Conservation (phyloP, 2,113 vertebrate species). For the Craseonycteris thonglongyai region DNA sequence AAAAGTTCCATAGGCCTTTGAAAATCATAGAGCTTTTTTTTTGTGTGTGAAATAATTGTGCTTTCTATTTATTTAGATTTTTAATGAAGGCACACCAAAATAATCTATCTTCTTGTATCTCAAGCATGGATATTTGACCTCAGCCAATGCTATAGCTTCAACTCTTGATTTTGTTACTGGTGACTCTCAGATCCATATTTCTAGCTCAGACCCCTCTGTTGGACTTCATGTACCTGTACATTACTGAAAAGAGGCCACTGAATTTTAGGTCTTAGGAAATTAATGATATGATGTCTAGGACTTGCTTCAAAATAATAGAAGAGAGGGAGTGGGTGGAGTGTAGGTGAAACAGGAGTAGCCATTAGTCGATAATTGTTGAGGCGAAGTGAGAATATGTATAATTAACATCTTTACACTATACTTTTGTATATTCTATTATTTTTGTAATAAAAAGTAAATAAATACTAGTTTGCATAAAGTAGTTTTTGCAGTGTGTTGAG, state of each 20-base stretch:
- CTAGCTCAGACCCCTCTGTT: neutral
- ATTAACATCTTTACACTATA: neutral
- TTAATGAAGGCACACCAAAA: slow-evolving; percentile 11
- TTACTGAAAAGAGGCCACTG: neutral
- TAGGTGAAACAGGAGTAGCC: neutral
- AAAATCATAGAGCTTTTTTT: slow-evolving; percentile 3
- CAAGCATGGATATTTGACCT: neutral
- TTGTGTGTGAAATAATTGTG: neutral
- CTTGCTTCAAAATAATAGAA: slow-evolving; percentile 19
- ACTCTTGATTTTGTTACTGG: neutral
- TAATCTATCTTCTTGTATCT: neutral
- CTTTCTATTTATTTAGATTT: neutral
- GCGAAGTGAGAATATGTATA: neutral
- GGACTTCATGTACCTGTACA: neutral
- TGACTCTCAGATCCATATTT: neutral
- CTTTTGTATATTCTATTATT: neutral
- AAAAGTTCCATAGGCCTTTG: neutral
- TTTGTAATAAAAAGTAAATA: neutral
- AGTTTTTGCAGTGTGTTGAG: neutral
- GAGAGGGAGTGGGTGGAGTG: neutral
- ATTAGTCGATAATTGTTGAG: neutral
- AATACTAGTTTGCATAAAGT: neutral
- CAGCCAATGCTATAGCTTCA: neutral
- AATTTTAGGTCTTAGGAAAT: neutral
- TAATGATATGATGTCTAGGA: neutral